phyloP scores from a whole-genome alignment of 2,888 invertebrate genomes.

The Poecilobothrus nobilitatus region DNA sequence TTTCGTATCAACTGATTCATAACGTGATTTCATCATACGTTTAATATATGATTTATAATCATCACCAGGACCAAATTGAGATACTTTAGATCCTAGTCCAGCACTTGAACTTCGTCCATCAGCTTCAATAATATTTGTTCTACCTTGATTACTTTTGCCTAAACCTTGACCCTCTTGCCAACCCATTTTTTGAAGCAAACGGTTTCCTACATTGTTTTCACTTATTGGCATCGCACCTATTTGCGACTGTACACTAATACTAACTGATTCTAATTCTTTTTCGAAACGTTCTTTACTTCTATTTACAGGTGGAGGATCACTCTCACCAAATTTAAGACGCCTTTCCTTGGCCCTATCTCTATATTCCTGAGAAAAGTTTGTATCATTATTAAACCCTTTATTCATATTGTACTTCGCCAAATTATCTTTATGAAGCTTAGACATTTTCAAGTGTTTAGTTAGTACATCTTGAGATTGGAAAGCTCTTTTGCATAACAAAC shows the following conservation, averaged over 20 bases:
- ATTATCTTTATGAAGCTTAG: conserved; percentile 90
- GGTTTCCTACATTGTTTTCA: conserved; percentile 88
- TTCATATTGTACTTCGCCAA: conserved; percentile 49
- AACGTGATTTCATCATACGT: conserved; percentile 45
- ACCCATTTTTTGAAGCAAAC: conserved; percentile 96
- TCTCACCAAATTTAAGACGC: conserved; percentile 84
- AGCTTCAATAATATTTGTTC: conserved; percentile 80
- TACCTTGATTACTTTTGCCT: conserved; percentile 86
- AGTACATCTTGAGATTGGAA: conserved; percentile 85
- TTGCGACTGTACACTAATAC: conserved; percentile 37
- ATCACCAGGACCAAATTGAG: conserved; percentile 36
- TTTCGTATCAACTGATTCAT: conserved; percentile 38
- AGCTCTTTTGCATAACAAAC: conserved; percentile 89
- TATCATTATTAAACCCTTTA: conserved; percentile 21
- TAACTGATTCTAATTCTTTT: conserved; percentile 47
- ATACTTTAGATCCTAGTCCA: conserved; percentile 71
- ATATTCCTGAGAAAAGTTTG: conserved; percentile 46
- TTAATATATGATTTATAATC: conserved; percentile 45
- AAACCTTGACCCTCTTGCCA: conserved; percentile 97
- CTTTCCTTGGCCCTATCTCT: conserved; percentile 95
- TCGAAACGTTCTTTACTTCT: conserved; percentile 64
- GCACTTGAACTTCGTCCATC: conserved; percentile 58
- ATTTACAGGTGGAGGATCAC: conserved; percentile 64
- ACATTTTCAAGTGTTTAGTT: conserved; percentile 83
- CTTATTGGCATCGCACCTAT: conserved; percentile 49